Evolutionary conservation across 23 tunicate genomes (phyloP), one percentile per base, ranked within the genome.

Genomic region (Botrylloides violaceus): DNA sequence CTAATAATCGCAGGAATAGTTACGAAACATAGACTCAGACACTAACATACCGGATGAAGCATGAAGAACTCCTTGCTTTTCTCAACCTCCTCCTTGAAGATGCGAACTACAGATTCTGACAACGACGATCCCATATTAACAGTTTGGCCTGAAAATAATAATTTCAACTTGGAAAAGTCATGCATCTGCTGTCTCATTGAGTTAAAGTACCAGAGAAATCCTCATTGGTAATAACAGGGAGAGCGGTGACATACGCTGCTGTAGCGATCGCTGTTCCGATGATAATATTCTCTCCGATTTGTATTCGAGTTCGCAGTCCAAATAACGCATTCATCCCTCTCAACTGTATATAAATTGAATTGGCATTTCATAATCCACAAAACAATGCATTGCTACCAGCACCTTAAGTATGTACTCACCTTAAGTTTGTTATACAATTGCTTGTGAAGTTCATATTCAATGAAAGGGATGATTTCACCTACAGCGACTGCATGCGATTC

Each of bases 401-500:
- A 59, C 22, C 23, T 9, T 59, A 12, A 59, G 65, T 24, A 59
- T 12, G 22, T 24, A 59, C 12, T 57, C 60, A 86, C 94, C 83
- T 81, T 88, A 2, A 82, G 61, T 65, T 82, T 88, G 32, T 77
- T 77, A 65, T 49, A 57, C 28, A 88, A 70, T 21, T 77, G 81
- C 58, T 79, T 72, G 49, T 88, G 96, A 35, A 88, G 80, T 47
- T 88, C 96, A 55, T 88, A 88, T 60, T 88, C 88, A 49, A 88
- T 82, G 28, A 88, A 88, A 23, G 96, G 96, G n/a, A 88, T 61
- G 31, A 77, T 53, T 12, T 88, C 96, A 57, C 87, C 84, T 47
- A 84, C 80, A 58, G 23, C 38, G 4, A 73, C 68, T 4, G 96
- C 96, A 56, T 71, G 58, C n/a, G 84, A 53, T 29, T 88, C 96